These are phyloP conservation scores for Cephus rjabovi DNA, from an alignment of 2,888 invertebrate species.

Conservation along the genomic window DNA sequence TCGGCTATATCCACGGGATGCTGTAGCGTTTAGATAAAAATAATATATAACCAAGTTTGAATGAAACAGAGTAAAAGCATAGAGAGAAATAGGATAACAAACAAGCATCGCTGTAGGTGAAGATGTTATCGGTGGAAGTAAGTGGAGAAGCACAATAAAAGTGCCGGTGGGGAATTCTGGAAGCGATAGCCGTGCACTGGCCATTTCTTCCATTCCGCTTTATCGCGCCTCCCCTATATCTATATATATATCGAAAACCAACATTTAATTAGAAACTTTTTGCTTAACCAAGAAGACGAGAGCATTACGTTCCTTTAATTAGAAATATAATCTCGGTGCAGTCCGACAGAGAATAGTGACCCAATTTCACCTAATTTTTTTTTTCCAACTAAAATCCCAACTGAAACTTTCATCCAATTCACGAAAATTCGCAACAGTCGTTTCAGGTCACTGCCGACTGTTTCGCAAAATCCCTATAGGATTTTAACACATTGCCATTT, in stretches of 20 bases:
- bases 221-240: slow-evolving; percentile 24
- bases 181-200: slow-evolving; percentile 20
- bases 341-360: slow-evolving; percentile 5
- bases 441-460: neutral
- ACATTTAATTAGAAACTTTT: slow-evolving; percentile 36
- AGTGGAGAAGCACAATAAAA: slow-evolving; percentile 16
- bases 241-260: slow-evolving; percentile 25
- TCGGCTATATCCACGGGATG: neutral
- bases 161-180: slow-evolving; percentile 19
- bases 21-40: slow-evolving; percentile 16
- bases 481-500: neutral
- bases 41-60: slow-evolving; percentile 9
- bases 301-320: slow-evolving; percentile 30
- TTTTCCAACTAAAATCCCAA: neutral
- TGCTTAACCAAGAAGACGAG: slow-evolving; percentile 10
- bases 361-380: slow-evolving; percentile 10
- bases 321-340: slow-evolving; percentile 29
- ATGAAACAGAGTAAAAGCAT: neutral
- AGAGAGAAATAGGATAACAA: slow-evolving; percentile 14
- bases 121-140: slow-evolving; percentile 21
- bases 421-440: neutral
- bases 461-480: neutral
- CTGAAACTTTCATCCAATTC: neutral
- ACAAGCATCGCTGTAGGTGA: slow-evolving; percentile 17
- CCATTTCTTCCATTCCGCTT: slow-evolving; percentile 4